Conservation (phyloP, 2,113 vertebrate genomes). For the Carollia perspicillata region DNA sequence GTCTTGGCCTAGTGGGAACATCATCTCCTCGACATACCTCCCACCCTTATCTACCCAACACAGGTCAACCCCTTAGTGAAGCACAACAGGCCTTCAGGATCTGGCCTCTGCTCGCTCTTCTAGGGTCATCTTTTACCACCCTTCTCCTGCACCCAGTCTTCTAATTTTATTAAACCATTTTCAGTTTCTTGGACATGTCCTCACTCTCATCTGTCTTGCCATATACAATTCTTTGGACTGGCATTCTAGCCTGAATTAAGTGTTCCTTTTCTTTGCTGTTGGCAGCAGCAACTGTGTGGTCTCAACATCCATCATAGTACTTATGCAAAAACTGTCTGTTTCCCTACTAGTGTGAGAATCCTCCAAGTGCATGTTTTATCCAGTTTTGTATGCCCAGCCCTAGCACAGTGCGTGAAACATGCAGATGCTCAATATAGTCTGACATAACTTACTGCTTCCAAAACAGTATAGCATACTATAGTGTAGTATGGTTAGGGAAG, state of each 20-base stretch:
- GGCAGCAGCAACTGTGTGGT: not conserved
- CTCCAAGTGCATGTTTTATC: not conserved
- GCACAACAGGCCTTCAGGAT: not conserved
- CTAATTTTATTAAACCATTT: not conserved
- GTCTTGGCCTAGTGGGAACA: not conserved
- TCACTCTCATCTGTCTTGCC: not conserved
- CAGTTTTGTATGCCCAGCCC: not conserved
- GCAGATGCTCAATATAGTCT: not conserved
- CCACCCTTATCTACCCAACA: not conserved
- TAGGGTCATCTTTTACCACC: not conserved
- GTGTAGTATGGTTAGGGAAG: not conserved
- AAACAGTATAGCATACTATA: not conserved
- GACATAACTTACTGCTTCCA: not conserved
- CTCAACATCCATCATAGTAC: not conserved
- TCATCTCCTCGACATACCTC: not conserved
- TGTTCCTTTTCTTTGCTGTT: not conserved
- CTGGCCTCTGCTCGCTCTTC: not conserved
- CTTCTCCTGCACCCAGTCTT: not conserved
- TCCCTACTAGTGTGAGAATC: not conserved
- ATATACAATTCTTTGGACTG: not conserved
- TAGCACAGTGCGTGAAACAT: not conserved
- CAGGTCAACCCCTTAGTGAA: not conserved
- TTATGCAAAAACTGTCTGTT: not conserved
- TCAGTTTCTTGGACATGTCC: not conserved
- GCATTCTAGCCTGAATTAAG: not conserved